Conservation (phyloP, 2,113 vertebrate species). For the Tetrao urogallus region DNA sequence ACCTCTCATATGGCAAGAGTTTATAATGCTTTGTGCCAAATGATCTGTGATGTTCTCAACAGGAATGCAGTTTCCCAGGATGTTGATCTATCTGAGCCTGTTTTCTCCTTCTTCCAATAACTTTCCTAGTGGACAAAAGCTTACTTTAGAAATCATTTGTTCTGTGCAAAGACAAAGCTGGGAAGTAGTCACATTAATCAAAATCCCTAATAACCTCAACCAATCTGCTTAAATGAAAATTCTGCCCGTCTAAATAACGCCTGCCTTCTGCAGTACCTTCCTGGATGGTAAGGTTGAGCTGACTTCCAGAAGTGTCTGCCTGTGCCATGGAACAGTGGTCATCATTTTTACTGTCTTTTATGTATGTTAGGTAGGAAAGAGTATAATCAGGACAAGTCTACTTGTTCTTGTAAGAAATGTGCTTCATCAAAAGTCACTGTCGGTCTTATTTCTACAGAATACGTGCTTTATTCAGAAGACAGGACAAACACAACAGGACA, state of each 20-base stretch:
- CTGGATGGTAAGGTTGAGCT: neutral
- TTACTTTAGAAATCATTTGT: neutral
- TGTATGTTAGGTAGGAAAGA: neutral
- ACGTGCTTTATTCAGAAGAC: neutral
- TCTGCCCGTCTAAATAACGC: neutral
- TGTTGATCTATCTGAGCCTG: neutral
- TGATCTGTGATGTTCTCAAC: neutral
- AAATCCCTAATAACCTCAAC: neutral
- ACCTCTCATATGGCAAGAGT: neutral
- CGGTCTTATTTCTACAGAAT: neutral
- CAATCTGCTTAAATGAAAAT: neutral
- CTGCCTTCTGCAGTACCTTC: neutral
- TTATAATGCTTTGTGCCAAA: neutral
- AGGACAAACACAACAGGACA: neutral
- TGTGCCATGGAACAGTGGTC: rapidly evolving
- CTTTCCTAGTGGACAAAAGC: neutral
- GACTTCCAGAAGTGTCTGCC: rapidly evolving
- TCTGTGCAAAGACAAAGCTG: neutral
- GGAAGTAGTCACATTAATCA: neutral
- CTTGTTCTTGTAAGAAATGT: neutral
- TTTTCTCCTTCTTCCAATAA: neutral
- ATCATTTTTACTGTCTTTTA: neutral
- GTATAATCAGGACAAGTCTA: neutral
- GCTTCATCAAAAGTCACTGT: neutral
- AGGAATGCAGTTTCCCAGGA: neutral